Evolutionary conservation across 2,113 vertebrate species (phyloP).

Genomic region (Hippocampus zosterae): DNA sequence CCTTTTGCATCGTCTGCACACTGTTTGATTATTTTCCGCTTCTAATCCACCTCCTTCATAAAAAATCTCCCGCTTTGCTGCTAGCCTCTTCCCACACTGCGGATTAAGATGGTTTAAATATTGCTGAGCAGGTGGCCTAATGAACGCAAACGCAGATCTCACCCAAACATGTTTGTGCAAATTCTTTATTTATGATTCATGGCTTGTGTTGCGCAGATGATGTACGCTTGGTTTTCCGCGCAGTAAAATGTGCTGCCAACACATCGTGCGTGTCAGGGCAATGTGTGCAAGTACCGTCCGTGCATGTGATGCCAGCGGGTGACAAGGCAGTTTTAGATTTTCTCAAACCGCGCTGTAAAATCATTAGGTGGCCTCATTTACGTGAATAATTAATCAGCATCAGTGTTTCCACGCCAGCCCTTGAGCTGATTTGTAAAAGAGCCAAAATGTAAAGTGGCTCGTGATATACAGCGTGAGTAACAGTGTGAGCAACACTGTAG

Average conservation of each 20-base stretch:
- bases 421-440: constrained; percentile 9
- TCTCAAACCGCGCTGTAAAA: constrained; percentile 31
- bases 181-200: constrained; percentile 45
- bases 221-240: not conserved
- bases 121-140: constrained; percentile 53
- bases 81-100: constrained; percentile 20
- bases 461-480: constrained; percentile 6
- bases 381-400: constrained; percentile 13
- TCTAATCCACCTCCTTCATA: constrained; percentile 54
- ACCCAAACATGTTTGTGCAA: constrained; percentile 14
- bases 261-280: constrained; percentile 22
- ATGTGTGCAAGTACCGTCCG: constrained; percentile 12
- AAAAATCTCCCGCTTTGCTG: constrained; percentile 36
- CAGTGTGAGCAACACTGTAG: constrained; percentile 12
- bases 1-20: constrained; percentile 13
- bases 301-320: constrained; percentile 35
- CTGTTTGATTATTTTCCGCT: constrained; percentile 37
- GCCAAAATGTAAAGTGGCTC: constrained; percentile 9
- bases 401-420: not conserved
- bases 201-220: constrained; percentile 55
- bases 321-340: constrained; percentile 48
- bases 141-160: constrained; percentile 52
- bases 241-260: constrained; percentile 2
- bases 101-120: constrained; percentile 61
- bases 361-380: constrained; percentile 29